These are phyloP conservation scores for Porites cylindrica DNA, from an alignment of 92 coral and sea anemone species.

Conservation along the genomic window DNA sequence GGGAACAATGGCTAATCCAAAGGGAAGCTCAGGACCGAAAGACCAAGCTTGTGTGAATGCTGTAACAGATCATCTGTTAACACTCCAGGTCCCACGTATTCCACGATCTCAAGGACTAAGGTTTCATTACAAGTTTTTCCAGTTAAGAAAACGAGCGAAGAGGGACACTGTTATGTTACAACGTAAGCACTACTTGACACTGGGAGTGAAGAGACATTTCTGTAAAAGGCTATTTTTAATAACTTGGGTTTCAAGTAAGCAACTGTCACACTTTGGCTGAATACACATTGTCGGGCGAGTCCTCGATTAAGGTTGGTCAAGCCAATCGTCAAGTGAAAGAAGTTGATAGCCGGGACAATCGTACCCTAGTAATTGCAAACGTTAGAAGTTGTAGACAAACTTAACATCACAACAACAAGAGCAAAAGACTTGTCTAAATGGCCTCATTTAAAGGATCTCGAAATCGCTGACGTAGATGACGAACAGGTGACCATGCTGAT, in stretches of 20 bases:
- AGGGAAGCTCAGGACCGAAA: not conserved
- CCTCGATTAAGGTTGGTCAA: conserved; percentile 35
- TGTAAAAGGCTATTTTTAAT: no score
- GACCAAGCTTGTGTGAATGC: conserved; percentile 18
- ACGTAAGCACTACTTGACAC: no score
- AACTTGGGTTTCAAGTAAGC: no score
- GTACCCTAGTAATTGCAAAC: no score
- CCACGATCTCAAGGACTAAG: conserved; percentile 18
- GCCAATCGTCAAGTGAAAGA: no score
- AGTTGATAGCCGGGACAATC: no score
- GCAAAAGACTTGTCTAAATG: conserved; percentile 42
- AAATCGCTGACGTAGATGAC: no score
- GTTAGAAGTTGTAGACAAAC: no score
- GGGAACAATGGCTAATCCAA: not conserved
- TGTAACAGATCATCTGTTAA: conserved; percentile 8
- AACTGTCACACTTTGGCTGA: conserved; percentile 30
- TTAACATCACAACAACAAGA: conserved; percentile 17
- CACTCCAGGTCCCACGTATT: conserved; percentile 24
- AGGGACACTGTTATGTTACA: conserved; percentile 21
- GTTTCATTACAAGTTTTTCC: conserved; percentile 74
- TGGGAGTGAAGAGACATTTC: no score
- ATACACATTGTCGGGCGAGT: conserved; percentile 56
- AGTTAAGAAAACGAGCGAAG: conserved; percentile 24
- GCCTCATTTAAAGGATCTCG: not conserved
- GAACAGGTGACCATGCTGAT: no score